Evolutionary conservation across 2,113 vertebrate genomes (phyloP), one percentile per base, ranked within the genome.

Genomic region (Taxidea taxus): DNA sequence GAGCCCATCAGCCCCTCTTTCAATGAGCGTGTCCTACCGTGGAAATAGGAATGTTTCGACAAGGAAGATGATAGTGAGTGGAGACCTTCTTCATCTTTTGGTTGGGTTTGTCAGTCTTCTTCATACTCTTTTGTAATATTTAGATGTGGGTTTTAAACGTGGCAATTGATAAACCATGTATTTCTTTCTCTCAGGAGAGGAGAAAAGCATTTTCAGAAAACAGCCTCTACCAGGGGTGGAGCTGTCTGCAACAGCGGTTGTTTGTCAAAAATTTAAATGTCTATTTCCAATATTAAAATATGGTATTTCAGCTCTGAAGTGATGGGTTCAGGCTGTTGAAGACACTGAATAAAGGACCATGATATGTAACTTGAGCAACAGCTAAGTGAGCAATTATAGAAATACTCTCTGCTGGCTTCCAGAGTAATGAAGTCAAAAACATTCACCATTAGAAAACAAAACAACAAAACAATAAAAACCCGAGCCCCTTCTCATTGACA

Each of bases 111-210:
- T 44, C 70, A 75, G 8, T 81, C 85, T 91, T 97, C 74, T 90
- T 94, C 27, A 56, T 49, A 83, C 56, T 86, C 56, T 93, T 82
- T 89, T 81, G 23, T 60, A 88, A 88, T 8, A 81, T 89, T 91
- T 85, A 89, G 47, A 89, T 66, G 42, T 54, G 42, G 27, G 34
- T 47, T 97, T 75, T 54, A 85, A 84, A 34, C 83, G 87, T 70
- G 39, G 4, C 87, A 18, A 68, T 74, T 85, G 75, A 92, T 37
- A 62, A 87, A 39, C 16, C 2, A 72, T 29, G 0, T 66, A 37
- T 92, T 94, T 96, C 62, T 89, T n/a, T n/a, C 23, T 68, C 34
- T 94, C 49, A 42, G 29, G 88, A 94, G 70, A 31, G n/a, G 90
- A 89, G 29, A 96, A 94, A 87, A 56, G 62, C 23, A 20, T 83